Evolutionary conservation across 2,888 invertebrate genomes (phyloP).

Genomic region (Cenopis cana): DNA sequence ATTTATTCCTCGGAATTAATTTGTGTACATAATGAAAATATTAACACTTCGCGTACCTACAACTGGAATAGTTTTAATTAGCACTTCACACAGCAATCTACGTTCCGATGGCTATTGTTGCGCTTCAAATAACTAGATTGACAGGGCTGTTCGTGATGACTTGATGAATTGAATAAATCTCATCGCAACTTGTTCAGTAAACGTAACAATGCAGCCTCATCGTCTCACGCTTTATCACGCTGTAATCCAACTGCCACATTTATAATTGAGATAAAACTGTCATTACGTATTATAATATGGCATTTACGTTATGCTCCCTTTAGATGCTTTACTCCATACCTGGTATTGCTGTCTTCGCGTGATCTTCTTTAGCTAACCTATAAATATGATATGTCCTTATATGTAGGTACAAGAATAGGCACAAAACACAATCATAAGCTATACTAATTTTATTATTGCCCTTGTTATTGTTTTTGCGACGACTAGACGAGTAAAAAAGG

Average conservation of each 20-base stretch:
- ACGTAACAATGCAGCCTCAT: background rate
- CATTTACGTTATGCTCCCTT: background rate
- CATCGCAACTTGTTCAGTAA: background rate
- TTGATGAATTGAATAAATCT: background rate
- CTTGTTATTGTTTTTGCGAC: constrained; percentile 36
- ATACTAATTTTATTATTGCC: constrained; percentile 42
- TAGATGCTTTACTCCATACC: background rate
- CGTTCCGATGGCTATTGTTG: background rate
- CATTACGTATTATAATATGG: constrained; percentile 8
- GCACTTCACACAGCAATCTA: constrained; percentile 1
- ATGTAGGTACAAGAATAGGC: constrained; percentile 38
- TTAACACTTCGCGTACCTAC: background rate
- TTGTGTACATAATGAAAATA: background rate
- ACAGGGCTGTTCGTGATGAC: background rate
- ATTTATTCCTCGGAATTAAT: background rate
- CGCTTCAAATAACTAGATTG: constrained; percentile 5
- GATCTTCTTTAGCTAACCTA: background rate
- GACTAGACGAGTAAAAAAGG: constrained; percentile 52
- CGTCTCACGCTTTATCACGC: constrained; percentile 12
- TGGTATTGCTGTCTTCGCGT: background rate
- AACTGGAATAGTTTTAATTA: background rate
- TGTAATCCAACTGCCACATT: background rate
- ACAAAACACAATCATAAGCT: constrained; percentile 40
- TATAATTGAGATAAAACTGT: background rate
- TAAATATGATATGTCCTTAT: constrained; percentile 33